These are phyloP conservation scores for Hypocryptadius cinnamomeus DNA, from an alignment of 2,113 vertebrate species.

Conservation along the genomic window DNA sequence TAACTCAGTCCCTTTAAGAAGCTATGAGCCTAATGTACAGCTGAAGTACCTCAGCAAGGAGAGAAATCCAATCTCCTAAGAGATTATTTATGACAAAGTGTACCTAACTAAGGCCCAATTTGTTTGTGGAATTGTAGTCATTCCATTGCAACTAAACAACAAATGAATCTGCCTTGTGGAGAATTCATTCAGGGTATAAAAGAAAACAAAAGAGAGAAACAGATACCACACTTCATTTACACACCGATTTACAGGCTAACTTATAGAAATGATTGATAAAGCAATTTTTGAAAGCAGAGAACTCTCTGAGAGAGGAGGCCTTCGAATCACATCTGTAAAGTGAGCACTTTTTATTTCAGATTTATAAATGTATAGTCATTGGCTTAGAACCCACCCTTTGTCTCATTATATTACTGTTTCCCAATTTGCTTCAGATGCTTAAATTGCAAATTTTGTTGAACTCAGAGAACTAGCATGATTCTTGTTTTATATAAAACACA, in stretches of 20 bases:
- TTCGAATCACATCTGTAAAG: not conserved
- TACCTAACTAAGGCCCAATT: constrained; percentile 64
- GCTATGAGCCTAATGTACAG: constrained; percentile 12
- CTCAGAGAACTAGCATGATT: not conserved
- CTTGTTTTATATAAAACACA: not conserved
- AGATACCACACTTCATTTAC: constrained; percentile 54
- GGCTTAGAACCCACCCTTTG: not conserved
- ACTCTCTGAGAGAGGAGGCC: not conserved
- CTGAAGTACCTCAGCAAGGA: constrained; percentile 34
- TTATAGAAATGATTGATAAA: constrained; percentile 57
- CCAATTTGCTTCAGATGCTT: not conserved
- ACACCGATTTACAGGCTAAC: constrained; percentile 15
- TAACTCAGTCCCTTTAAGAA: constrained; percentile 54
- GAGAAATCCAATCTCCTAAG: constrained; percentile 62
- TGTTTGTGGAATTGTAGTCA: constrained; percentile 68
- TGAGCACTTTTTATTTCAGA: not conserved
- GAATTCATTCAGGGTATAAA: constrained; percentile 30
- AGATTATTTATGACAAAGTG: constrained; percentile 72
- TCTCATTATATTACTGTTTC: not conserved
- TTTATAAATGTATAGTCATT: not conserved
- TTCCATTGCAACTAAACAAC: constrained; percentile 68
- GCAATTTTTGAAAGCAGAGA: not conserved
- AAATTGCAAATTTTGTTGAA: not conserved
- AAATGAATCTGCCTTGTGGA: constrained; percentile 60
- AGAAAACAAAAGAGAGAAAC: constrained; percentile 52